These are phyloP conservation scores for Furcifer pardalis DNA, from an alignment of 2,797 vertebrate species.

Conservation along the genomic window DNA sequence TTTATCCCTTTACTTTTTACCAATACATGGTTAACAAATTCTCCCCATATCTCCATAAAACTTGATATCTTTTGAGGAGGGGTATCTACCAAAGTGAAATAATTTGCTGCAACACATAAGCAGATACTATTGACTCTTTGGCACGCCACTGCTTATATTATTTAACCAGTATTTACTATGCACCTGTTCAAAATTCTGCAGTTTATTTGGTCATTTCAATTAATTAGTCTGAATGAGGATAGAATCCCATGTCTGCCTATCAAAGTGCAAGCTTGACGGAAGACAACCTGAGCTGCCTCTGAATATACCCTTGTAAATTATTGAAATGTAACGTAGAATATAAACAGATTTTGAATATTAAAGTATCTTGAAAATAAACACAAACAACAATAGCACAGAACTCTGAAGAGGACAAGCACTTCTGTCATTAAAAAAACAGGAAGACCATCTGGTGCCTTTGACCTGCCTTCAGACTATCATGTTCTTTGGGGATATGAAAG, in stretches of 20 bases:
- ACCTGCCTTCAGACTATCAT: constrained; percentile 1
- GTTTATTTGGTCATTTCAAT: neutral
- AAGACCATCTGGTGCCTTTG: neutral
- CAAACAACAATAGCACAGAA: neutral
- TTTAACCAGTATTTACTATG: neutral
- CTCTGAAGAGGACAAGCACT: neutral
- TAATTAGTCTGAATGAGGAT: neutral
- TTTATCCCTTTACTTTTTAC: too few relatives aligned
- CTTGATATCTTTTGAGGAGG: neutral
- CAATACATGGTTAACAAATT: too few relatives aligned
- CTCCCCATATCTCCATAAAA: too few relatives aligned
- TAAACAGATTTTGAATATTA: neutral
- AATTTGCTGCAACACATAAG: neutral
- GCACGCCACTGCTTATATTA: neutral
- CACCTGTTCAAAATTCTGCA: neutral
- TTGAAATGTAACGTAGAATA: neutral
- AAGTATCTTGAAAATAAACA: neutral
- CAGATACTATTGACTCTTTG: neutral
- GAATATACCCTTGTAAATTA: neutral
- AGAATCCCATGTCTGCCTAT: neutral
- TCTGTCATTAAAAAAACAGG: neutral
- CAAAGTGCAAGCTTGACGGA: neutral
- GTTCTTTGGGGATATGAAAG: constrained; percentile 26
- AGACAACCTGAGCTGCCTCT: neutral
- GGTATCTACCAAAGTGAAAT: neutral